These are phyloP conservation scores for Penaeus vannamei DNA, from an alignment of 1,140 invertebrate genomes.

Conservation along the genomic window DNA sequence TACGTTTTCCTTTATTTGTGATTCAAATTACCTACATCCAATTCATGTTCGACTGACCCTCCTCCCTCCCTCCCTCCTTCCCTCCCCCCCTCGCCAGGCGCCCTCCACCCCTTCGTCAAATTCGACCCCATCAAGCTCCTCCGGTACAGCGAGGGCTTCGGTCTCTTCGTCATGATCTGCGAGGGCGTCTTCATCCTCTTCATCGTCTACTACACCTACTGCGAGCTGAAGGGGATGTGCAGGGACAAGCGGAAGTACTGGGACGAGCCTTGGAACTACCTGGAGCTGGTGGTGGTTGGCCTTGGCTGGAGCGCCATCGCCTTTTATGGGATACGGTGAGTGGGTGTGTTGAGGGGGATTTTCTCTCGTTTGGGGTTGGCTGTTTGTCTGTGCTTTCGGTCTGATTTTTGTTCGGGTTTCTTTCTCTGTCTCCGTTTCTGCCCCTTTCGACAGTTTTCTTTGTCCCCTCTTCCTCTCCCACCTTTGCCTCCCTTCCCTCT, in stretches of 20 bases:
- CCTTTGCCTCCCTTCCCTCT: too few species aligned
- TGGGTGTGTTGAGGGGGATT: constrained; percentile 73
- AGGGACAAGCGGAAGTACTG: constrained; percentile 70
- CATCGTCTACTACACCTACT: constrained; percentile 74
- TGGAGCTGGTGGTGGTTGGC: constrained; percentile 72
- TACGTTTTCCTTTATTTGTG: too few species aligned
- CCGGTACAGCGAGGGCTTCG: constrained; percentile 71
- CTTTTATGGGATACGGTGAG: constrained; percentile 72
- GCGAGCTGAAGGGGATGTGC: constrained; percentile 70
- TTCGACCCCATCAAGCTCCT: constrained; percentile 73
- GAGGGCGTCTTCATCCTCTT: constrained; percentile 72
- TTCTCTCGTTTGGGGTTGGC: too few species aligned
- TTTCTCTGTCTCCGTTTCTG: too few species aligned
- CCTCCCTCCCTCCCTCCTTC: too few species aligned
- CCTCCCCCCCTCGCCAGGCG: constrained; percentile 71
- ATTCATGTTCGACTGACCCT: neutral
- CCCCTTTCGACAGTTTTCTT: too few species aligned
- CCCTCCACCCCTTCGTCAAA: constrained; percentile 72
- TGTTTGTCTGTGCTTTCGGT: too few species aligned
- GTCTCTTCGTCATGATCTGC: constrained; percentile 71
- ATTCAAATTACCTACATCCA: neutral
- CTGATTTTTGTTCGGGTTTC: too few species aligned
- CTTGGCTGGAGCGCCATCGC: constrained; percentile 71
- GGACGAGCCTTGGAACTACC: constrained; percentile 73
- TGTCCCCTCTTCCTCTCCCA: too few species aligned